These are phyloP conservation scores for Pristionchus entomophagus DNA, from an alignment of 2,888 invertebrate species.

Conservation along the genomic window DNA sequence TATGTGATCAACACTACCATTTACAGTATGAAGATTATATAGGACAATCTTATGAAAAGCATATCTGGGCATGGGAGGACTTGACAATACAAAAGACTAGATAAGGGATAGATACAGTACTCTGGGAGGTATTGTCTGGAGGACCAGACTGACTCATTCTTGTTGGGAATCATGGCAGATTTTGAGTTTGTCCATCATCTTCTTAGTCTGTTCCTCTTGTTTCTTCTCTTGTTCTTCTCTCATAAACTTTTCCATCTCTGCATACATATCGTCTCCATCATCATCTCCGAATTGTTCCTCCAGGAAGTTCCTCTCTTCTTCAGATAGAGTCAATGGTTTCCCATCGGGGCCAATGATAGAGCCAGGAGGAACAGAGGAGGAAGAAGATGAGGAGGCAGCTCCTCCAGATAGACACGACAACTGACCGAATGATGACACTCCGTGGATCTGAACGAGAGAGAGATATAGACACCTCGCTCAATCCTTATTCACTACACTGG, in stretches of 20 bases:
- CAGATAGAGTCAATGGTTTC: conserved; percentile 14
- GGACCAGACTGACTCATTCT: background rate
- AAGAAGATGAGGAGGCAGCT: conserved; percentile 23
- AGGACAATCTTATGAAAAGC: background rate
- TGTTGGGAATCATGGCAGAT: background rate
- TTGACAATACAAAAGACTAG: background rate
- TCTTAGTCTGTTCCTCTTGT: background rate
- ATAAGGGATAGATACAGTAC: background rate
- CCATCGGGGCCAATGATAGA: conserved; percentile 36
- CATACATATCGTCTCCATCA: conserved; percentile 11
- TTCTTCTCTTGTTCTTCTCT: conserved; percentile 14
- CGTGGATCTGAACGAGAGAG: background rate
- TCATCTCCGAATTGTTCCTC: conserved; percentile 38
- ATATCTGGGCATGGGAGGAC: background rate
- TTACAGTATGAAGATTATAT: background rate
- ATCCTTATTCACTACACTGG: no score
- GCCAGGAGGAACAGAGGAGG: conserved; percentile 40
- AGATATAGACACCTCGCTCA: background rate
- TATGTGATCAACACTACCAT: conserved; percentile 36
- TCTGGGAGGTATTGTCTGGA: background rate
- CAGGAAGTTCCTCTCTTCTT: conserved; percentile 34
- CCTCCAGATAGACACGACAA: background rate
- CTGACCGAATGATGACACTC: conserved; percentile 32
- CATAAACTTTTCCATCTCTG: conserved; percentile 45
- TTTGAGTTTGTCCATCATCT: conserved; percentile 41